A percentile compares a stretch with the other conserved stretches of the same genome.
These are phyloP conservation scores for Autographa pulchrina DNA, from an alignment of 2,888 invertebrate genomes.

Conservation along the genomic window DNA sequence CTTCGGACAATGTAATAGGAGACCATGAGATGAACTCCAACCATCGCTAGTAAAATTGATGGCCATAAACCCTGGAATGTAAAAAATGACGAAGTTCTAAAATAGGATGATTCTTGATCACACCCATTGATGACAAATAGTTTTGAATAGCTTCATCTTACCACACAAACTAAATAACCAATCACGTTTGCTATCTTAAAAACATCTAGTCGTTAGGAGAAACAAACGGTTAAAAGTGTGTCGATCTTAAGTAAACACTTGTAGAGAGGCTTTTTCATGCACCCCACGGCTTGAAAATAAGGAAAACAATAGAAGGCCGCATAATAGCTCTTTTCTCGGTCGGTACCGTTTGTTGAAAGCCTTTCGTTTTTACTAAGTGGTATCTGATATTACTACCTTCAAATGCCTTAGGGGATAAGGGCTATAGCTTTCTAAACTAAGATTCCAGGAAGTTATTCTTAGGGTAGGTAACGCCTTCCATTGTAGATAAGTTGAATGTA, in stretches of 20 bases:
- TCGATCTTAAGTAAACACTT: constrained; percentile 5
- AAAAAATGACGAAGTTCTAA: too few relatives aligned
- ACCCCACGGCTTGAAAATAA: not conserved
- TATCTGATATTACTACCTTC: not conserved
- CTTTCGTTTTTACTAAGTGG: constrained; percentile 6
- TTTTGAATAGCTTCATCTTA: too few relatives aligned
- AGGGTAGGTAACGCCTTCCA: not conserved
- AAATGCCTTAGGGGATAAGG: not conserved
- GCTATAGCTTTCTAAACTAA: not conserved
- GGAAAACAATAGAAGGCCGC: not conserved
- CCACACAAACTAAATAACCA: too few relatives aligned
- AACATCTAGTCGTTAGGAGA: not conserved
- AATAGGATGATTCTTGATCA: too few relatives aligned
- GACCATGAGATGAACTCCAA: too few relatives aligned
- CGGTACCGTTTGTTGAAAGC: constrained; percentile 6
- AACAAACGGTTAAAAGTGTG: not conserved
- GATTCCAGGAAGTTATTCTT: not conserved
- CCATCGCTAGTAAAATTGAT: too few relatives aligned
- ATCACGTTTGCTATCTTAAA: too few relatives aligned
- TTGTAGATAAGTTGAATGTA: too few relatives aligned
- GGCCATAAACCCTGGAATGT: too few relatives aligned
- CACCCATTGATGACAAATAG: too few relatives aligned
- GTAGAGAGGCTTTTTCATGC: not conserved
- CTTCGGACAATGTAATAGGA: too few relatives aligned
- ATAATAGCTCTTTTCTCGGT: constrained; percentile 1